Conservation (phyloP, 2,113 vertebrate genomes). For the Scartelaos histophorus region DNA sequence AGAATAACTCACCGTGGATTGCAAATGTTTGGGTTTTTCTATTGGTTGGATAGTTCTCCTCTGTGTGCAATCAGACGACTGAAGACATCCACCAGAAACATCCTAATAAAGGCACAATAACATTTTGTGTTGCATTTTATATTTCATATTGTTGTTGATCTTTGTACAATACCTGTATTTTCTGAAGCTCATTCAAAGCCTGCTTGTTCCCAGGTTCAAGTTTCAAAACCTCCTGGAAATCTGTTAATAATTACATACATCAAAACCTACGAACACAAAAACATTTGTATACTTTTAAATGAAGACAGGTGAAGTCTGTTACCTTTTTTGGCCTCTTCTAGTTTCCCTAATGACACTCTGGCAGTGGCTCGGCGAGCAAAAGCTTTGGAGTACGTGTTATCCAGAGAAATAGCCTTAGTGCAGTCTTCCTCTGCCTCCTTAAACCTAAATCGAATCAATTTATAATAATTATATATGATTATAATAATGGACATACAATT, state of each 20-base stretch:
- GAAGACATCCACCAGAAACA: slow-evolving; percentile 61
- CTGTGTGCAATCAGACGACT: slow-evolving; percentile 57
- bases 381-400: slow-evolving; percentile 90
- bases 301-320: background rate
- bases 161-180: slow-evolving; percentile 80
- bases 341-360: slow-evolving; percentile 83
- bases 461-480: background rate
- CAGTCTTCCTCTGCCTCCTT: slow-evolving; percentile 92
- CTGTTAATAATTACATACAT: slow-evolving; percentile 64
- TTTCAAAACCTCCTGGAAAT: slow-evolving; percentile 89
- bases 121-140: background rate
- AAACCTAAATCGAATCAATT: slow-evolving; percentile 71
- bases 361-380: slow-evolving; percentile 92
- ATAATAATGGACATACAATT: background rate
- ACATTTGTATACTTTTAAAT: background rate
- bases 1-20: slow-evolving; percentile 81
- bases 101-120: slow-evolving; percentile 69
- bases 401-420: slow-evolving; percentile 83
- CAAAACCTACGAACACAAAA: background rate
- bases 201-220: slow-evolving; percentile 97
- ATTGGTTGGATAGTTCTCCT: slow-evolving; percentile 81
- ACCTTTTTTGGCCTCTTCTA: slow-evolving; percentile 88
- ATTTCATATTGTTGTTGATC: background rate
- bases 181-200: slow-evolving; percentile 87
- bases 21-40: slow-evolving; percentile 78